Evolutionary conservation across 2,113 vertebrate species (phyloP), one percentile per base, ranked within the genome.

Genomic region (Ailuropoda melanoleuca): DNA sequence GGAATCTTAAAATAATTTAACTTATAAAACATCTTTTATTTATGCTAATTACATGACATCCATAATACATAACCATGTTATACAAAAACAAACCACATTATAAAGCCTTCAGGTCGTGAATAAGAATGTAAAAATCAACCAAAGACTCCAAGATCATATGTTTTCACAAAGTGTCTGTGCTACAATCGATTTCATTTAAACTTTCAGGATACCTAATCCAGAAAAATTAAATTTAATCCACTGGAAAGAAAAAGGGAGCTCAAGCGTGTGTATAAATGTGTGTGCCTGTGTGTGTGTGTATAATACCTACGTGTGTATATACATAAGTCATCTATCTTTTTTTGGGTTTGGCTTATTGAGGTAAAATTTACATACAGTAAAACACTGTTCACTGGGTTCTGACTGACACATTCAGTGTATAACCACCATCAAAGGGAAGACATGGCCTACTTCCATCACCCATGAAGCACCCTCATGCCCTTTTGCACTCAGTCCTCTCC

Each of bases 1-100:
- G 75, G 60, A 96, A 74, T 39, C 24, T 55, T 78, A 90, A 93
- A 77, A 88, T 66, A 92, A 84, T 64, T 93, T 39, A 62, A 78
- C 62, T 85, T 89, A 70, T 68, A 86, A 89, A 88, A 66, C 39
- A 48, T 10, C 23, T 94, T 86, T 62, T 53, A 60, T n/a, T 72
- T 89, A 37, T 95, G 83, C n/a, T 58, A 80, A 96, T 78, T 91
- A 88, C n/a, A 62, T 43, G 56, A 68, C n/a, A 43, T 58, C 39
- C 64, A 18, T 55, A 81, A 88, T 50, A 82, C n/a, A 55, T 5
- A 55, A 72, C 43, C 43, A 24, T 50, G 70, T 74, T 84, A 64
- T 1, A 82, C 24, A 68, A 90, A 68, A n/a, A 90, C 10, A 89
- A 81, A 92, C 66, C 43, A 46, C 39, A 60, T 21, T 24, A 70